Base-by-base conservation (phyloP, 1,140 invertebrate genomes). In the Littorina saxatilis region DNA sequence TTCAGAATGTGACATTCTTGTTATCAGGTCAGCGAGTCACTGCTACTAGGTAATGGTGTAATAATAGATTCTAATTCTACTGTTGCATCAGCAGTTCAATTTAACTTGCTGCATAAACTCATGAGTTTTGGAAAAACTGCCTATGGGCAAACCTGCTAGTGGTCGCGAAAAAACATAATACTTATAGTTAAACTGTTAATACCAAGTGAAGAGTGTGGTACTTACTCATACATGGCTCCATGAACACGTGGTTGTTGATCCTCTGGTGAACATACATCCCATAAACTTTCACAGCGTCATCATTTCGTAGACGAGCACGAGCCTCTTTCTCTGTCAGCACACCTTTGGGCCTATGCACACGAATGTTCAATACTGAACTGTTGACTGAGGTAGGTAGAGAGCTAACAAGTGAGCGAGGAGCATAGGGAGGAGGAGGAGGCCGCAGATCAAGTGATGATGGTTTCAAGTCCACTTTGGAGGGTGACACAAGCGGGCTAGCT, bases 161-260 rank as follows among this genome's bases (percentile, higher is more conserved):
- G n/a, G n/a, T n/a, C n/a, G n/a, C n/a, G n/a, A n/a, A n/a, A n/a
- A n/a, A n/a, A n/a, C n/a, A n/a, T n/a, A n/a, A n/a, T n/a, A n/a
- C n/a, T n/a, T n/a, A n/a, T n/a, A n/a, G n/a, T n/a, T n/a, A n/a
- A n/a, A n/a, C n/a, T n/a, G n/a, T n/a, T n/a, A n/a, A n/a, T n/a
- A n/a, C n/a, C n/a, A n/a, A n/a, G n/a, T n/a, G n/a, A n/a, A n/a
- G n/a, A n/a, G n/a, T n/a, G 35, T 73, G 23, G 40, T 63, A 68
- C 74, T 58, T 72, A 70, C 61, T 77, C 61, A 70, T 68, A 55
- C 39, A 63, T 23, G 92, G 88, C 70, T 90, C 90, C 75, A 92
- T 88, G 17, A 93, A 85, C 86, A 91, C 89, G 72, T 90, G 89
- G 75, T 91, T 90, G 52, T 89, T 84, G 55, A 90, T 87, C 78